Base-by-base conservation (phyloP, 2,888 invertebrate genomes). In the Hydrotaea cyrtoneurina region DNA sequence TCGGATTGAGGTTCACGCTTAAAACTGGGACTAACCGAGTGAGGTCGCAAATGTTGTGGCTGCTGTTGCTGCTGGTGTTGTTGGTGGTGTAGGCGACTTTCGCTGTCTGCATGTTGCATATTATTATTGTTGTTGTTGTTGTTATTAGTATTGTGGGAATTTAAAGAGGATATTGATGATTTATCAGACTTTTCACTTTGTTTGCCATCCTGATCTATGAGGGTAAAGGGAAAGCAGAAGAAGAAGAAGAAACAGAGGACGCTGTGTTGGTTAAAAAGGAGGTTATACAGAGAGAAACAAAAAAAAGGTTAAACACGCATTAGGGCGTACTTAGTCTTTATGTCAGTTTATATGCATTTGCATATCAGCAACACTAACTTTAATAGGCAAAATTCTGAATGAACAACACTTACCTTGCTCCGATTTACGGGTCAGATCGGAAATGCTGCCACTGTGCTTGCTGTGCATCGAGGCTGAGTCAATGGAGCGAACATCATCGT, bases 181-280 rank as follows among this genome's bases (percentile, higher is more conserved):
- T 91, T 91, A 76, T 91, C 91, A 79, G 92, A 92, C 89, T 92
- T 92, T 88, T 91, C 91, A 80, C 92, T 91, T 87, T 89, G 89
- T 64, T 90, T 91, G 86, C 89, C 89, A 84, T 92, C 92, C 86
- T 88, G 90, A 89, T 92, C 92, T 92, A 88, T 66, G 84, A 83
- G 86, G 86, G 80, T 82, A 87, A 85, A 86, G 87, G 86, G 81
- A 89, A 87, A 89, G 87, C 86, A 89, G 55, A 84, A 77, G 80
- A 85, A 82, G 64, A 78, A 74, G 72, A 80, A 84, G 79, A 81
- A 86, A 86, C 86, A 87, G 86, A 91, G 89, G 89, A 87, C 87
- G 90, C 90, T 91, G 91, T 86, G 83, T 87, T 83, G 73, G 86
- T 86, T 87, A 87, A 87, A 87, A 85, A 78, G 77, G 79, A 81